A percentile compares a stretch with the other conserved stretches of the same genome.
phyloP scores from a whole-genome alignment of 2,797 vertebrate genomes.

The Xenops minutus region DNA sequence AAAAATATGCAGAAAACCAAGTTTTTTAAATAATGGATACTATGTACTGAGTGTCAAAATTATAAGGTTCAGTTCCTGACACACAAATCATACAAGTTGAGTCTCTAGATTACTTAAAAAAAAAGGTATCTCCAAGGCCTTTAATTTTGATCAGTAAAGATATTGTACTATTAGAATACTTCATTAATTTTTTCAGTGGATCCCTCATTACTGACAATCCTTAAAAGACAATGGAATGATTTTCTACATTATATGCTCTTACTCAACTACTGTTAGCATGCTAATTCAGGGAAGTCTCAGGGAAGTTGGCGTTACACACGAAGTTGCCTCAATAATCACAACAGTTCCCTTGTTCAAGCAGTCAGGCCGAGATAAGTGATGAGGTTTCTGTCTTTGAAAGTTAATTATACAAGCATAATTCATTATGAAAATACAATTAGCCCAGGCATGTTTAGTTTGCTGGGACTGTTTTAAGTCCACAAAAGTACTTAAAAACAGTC shows the following conservation, averaged over 20 bases:
- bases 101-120: background rate
- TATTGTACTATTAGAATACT: background rate
- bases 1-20: background rate
- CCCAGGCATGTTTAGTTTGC: background rate
- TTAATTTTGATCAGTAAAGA: background rate
- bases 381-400: background rate
- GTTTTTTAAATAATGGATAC: background rate
- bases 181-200: background rate
- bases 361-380: background rate
- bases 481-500: background rate
- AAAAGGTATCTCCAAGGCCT: background rate
- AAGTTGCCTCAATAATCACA: background rate
- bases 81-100: background rate
- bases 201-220: background rate
- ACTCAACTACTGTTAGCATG: background rate
- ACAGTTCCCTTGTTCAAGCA: background rate
- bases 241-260: background rate
- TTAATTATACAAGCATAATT: background rate
- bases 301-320: background rate
- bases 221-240: background rate
- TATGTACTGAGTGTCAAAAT: background rate
- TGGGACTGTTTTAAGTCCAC: background rate
- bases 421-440: background rate
- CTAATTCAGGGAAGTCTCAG: background rate
- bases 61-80: background rate